Conservation (phyloP, 2,888 invertebrate genomes). For the Hoplodrina blanda region DNA sequence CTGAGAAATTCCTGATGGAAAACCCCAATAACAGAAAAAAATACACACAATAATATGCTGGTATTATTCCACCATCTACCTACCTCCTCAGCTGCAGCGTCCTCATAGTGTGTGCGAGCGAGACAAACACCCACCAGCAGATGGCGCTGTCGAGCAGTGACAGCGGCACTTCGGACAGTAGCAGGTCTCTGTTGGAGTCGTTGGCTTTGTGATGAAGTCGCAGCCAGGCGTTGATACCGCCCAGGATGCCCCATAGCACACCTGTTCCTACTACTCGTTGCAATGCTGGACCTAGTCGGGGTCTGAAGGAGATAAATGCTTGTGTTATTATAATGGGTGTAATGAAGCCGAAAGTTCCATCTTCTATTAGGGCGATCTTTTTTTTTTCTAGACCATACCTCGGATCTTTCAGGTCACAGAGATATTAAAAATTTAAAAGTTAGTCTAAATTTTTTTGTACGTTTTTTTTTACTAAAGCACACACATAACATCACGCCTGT, state of each 20-base stretch:
- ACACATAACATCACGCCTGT: too few species aligned
- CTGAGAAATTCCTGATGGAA: too few species aligned
- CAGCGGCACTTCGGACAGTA: slow-evolving; percentile 96
- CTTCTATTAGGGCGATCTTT: too few species aligned
- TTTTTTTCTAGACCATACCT: too few species aligned
- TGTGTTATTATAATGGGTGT: neutral
- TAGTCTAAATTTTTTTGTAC: too few species aligned
- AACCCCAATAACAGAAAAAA: too few species aligned
- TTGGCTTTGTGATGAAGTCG: slow-evolving; percentile 90
- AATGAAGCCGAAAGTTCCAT: too few species aligned
- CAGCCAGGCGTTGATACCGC: slow-evolving; percentile 96
- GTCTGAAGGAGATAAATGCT: slow-evolving; percentile 84
- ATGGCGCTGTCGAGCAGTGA: slow-evolving; percentile 96
- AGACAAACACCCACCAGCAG: slow-evolving; percentile 98
- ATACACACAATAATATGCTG: neutral
- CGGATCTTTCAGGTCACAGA: too few species aligned
- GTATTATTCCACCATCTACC: neutral
- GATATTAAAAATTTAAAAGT: too few species aligned
- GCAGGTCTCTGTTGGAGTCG: slow-evolving; percentile 80
- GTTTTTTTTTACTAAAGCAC: too few species aligned
- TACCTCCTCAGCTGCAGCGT: slow-evolving; percentile 95
- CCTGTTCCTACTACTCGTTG: slow-evolving; percentile 97
- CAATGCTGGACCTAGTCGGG: slow-evolving; percentile 96
- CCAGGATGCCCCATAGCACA: slow-evolving; percentile 95
- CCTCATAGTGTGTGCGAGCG: slow-evolving; percentile 96